Evolutionary conservation across 2,888 invertebrate genomes (phyloP).

Genomic region (Ormyrus rosae): DNA sequence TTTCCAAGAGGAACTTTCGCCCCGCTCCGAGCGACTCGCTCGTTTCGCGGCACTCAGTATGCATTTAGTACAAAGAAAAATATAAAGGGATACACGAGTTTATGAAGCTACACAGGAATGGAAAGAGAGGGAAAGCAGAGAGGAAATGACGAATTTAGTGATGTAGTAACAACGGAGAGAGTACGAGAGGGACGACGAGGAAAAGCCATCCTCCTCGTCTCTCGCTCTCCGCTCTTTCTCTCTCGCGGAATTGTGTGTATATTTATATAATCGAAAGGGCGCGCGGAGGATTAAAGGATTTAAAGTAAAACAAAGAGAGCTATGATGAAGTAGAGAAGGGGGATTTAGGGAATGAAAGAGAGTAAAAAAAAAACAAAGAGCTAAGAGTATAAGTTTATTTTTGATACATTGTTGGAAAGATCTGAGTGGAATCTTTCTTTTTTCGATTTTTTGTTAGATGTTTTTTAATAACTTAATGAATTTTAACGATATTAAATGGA

Average conservation of each 20-base stretch:
- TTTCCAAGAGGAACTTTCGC: not conserved
- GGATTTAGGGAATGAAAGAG: conserved; percentile 55
- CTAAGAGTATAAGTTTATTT: conserved; percentile 74
- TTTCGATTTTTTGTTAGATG: conserved; percentile 72
- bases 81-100: conserved; percentile 57
- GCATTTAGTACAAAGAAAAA: conserved; percentile 67
- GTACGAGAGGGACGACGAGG: conserved; percentile 29
- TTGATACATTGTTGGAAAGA: conserved; percentile 75
- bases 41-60: conserved; percentile 60
- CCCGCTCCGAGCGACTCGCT: not conserved
- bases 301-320: conserved; percentile 52
- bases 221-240: conserved; percentile 46
- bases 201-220: conserved; percentile 48
- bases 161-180: conserved; percentile 7
- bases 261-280: conserved; percentile 54
- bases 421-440: conserved; percentile 72
- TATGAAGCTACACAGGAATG: conserved; percentile 53
- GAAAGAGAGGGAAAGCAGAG: conserved; percentile 15
- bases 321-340: conserved; percentile 44
- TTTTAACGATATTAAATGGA: conserved; percentile 71
- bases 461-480: conserved; percentile 73
- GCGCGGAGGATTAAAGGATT: conserved; percentile 35
- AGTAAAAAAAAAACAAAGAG: conserved; percentile 60
- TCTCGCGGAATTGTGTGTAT: conserved; percentile 53
- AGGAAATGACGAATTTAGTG: conserved; percentile 44